Evolutionary conservation across 2,888 invertebrate species (phyloP).

Genomic region (Drosophila anomalata): DNA sequence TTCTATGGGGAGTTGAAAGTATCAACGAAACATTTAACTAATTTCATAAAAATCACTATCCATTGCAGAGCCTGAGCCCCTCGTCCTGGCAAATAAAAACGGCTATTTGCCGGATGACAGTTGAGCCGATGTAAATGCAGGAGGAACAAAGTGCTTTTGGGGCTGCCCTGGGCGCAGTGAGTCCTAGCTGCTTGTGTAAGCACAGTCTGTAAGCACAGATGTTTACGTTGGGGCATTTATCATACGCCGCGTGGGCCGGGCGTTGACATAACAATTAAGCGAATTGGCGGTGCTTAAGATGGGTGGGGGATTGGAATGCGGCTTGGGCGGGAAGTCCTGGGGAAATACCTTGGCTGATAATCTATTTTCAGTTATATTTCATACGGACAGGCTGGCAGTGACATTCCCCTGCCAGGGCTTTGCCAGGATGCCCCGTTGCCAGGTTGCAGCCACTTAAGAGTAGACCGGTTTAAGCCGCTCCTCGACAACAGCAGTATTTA

Average conservation of each 20-base stretch:
- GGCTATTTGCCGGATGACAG: constrained; percentile 54
- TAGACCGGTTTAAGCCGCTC: constrained; percentile 13
- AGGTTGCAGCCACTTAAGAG: constrained; percentile 13
- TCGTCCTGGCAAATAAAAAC: constrained; percentile 18
- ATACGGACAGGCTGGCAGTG: constrained; percentile 37
- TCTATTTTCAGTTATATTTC: constrained; percentile 43
- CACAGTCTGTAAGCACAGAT: constrained; percentile 41
- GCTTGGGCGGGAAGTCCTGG: background rate
- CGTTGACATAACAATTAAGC: constrained; percentile 61
- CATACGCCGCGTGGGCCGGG: constrained; percentile 49
- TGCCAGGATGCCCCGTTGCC: background rate
- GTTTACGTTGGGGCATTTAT: constrained; percentile 46
- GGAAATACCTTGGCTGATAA: constrained; percentile 31
- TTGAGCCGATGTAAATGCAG: constrained; percentile 45
- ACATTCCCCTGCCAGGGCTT: constrained; percentile 15
- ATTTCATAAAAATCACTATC: background rate
- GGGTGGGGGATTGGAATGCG: background rate
- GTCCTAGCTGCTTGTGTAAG: constrained; percentile 24
- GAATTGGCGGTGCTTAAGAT: constrained; percentile 45
- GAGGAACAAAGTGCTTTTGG: constrained; percentile 16
- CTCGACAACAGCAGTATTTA: constrained; percentile 37
- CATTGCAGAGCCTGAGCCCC: background rate
- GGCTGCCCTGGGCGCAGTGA: constrained; percentile 26
- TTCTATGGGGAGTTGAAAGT: background rate
- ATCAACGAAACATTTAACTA: no score